These are phyloP conservation scores for Ormyrus labotus DNA, from an alignment of 2,888 invertebrate species.

Conservation along the genomic window DNA sequence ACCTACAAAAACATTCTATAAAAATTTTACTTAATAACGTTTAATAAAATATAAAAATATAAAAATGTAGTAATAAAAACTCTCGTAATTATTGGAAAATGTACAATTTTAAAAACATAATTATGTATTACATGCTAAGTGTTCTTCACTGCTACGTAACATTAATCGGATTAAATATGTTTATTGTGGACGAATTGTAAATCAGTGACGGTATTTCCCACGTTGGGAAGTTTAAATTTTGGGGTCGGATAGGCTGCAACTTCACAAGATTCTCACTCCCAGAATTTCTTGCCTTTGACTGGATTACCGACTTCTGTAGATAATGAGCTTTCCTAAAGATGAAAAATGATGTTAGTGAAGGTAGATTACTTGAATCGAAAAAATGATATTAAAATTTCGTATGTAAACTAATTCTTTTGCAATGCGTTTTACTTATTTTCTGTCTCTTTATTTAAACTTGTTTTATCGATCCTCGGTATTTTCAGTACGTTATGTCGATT, in stretches of 20 bases:
- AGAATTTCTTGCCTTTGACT: conserved; percentile 86
- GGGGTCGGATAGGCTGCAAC: conserved; percentile 82
- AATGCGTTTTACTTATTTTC: too few relatives aligned
- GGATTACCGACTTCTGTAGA: conserved; percentile 81
- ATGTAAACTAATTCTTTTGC: too few relatives aligned
- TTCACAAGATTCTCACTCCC: conserved; percentile 90
- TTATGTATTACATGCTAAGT: neutral
- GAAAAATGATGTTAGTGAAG: neutral
- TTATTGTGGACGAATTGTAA: conserved; percentile 26
- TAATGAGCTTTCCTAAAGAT: conserved; percentile 78
- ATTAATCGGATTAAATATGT: conserved; percentile 20
- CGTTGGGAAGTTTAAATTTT: conserved; percentile 78
- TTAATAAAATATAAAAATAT: neutral
- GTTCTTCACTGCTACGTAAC: neutral
- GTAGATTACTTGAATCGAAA: too few relatives aligned
- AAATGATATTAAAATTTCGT: too few relatives aligned
- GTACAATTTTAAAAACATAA: conserved; percentile 22
- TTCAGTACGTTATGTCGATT: too few relatives aligned
- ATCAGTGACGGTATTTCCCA: neutral
- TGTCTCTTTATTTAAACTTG: too few relatives aligned
- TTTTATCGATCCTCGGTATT: too few relatives aligned
- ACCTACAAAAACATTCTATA: conserved; percentile 9
- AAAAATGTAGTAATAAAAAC: conserved; percentile 1
- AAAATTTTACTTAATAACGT: neutral
- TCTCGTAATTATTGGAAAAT: neutral